Evolutionary conservation across 1,140 invertebrate species (phyloP).

Genomic region (Nasonia vitripennis): DNA sequence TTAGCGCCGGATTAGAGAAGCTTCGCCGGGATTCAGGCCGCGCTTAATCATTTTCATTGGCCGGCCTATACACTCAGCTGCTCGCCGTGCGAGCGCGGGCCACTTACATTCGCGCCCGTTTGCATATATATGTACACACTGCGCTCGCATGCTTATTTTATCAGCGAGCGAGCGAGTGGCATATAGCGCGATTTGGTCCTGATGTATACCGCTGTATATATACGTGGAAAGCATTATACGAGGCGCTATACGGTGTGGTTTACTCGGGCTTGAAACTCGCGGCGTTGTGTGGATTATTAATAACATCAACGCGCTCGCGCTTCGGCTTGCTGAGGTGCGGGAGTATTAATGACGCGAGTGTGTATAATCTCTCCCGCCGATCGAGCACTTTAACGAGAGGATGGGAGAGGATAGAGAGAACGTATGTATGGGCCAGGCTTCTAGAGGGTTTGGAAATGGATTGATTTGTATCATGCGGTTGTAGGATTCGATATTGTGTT

Average conservation of each 20-base stretch:
- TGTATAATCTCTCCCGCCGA: conserved; percentile 18
- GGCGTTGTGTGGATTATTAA: conserved; percentile 48
- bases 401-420: background rate
- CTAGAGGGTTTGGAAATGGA: too few species aligned
- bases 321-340: background rate
- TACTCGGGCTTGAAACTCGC: conserved; percentile 9
- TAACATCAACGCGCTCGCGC: conserved; percentile 15
- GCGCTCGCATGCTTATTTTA: conserved; percentile 26
- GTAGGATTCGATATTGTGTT: too few species aligned
- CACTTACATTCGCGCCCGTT: conserved; percentile 21
- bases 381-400: conserved; percentile 29
- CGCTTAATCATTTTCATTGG: conserved; percentile 68
- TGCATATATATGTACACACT: background rate
- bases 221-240: conserved; percentile 22
- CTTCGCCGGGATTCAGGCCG: conserved; percentile 65
- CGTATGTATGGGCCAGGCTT: background rate
- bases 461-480: too few species aligned
- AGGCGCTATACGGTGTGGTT: background rate
- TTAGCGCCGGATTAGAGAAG: conserved; percentile 66
- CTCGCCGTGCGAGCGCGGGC: conserved; percentile 18
- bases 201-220: background rate
- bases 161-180: background rate
- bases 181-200: background rate
- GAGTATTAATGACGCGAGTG: conserved; percentile 23
- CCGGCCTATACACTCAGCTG: background rate